Conservation (phyloP, 2,113 vertebrate species). For the Psilopsiagon aymara region DNA sequence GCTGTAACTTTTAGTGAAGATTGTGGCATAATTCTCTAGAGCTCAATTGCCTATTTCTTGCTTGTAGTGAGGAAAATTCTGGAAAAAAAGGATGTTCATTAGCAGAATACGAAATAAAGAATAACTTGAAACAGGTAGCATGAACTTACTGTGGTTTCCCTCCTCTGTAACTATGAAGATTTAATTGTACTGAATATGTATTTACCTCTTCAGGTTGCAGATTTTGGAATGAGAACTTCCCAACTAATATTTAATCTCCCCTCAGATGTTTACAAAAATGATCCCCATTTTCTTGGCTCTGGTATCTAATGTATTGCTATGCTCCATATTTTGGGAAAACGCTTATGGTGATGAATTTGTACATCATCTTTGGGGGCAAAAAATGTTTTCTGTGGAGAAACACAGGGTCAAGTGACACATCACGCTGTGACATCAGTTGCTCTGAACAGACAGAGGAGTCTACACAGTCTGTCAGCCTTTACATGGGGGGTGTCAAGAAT, state of each 20-base stretch:
- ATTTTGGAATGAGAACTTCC: background rate
- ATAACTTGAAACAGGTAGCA: background rate
- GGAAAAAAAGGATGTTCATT: background rate
- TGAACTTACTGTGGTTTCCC: background rate
- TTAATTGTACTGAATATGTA: background rate
- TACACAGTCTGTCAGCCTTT: background rate
- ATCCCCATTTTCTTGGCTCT: background rate
- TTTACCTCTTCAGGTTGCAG: background rate
- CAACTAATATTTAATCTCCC: background rate
- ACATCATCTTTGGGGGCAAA: background rate
- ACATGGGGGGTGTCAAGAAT: background rate
- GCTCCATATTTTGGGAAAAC: background rate
- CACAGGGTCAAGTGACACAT: accelerated
- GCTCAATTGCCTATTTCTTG: background rate
- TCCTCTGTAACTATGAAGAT: background rate
- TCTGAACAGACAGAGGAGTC: background rate
- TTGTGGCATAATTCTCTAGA: background rate
- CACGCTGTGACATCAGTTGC: background rate
- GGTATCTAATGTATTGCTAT: background rate
- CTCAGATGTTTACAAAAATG: background rate
- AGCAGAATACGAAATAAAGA: background rate
- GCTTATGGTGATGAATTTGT: background rate
- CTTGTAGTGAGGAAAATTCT: background rate
- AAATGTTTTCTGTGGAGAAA: background rate
- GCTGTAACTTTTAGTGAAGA: background rate